phyloP scores from a whole-genome alignment of 2,113 vertebrate genomes.

The Rhizomys pruinosus region DNA sequence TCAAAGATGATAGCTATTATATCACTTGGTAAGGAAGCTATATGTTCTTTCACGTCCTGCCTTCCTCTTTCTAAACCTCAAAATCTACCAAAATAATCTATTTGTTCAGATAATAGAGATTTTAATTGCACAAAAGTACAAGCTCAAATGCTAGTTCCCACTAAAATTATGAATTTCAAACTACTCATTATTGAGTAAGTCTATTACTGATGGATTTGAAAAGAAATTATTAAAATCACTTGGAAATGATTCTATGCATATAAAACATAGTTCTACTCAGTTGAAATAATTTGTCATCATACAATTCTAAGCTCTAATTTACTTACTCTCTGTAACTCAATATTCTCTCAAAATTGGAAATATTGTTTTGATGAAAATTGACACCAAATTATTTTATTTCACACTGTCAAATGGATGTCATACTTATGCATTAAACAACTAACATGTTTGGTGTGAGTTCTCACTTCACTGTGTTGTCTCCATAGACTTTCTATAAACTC shows the following conservation, averaged over 20 bases:
- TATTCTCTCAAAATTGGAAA: constrained; percentile 29
- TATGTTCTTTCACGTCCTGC: background rate
- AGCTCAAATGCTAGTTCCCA: constrained; percentile 35
- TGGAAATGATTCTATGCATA: background rate
- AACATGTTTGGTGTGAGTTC: background rate
- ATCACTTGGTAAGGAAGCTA: background rate
- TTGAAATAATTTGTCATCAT: constrained; percentile 22
- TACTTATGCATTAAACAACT: background rate
- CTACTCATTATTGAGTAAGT: constrained; percentile 33
- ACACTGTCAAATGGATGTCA: constrained; percentile 4
- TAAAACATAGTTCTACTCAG: background rate
- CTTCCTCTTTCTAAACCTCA: constrained; percentile 28
- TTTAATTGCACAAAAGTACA: constrained; percentile 38
- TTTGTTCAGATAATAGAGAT: constrained; percentile 35
- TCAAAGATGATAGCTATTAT: background rate
- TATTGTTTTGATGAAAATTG: constrained; percentile 12
- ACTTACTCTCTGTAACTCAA: background rate
- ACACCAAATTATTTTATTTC: constrained; percentile 13
- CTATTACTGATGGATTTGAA: constrained; percentile 56
- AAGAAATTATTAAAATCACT: constrained; percentile 60
- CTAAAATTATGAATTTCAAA: constrained; percentile 56
- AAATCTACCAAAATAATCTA: background rate
- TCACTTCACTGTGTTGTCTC: background rate
- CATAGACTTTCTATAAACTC: background rate
- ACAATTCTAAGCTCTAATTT: background rate